A percentile compares a stretch with the other conserved stretches of the same genome.
phyloP scores from a whole-genome alignment of 2,113 vertebrate species.

The Myrmophylax atrothorax region DNA sequence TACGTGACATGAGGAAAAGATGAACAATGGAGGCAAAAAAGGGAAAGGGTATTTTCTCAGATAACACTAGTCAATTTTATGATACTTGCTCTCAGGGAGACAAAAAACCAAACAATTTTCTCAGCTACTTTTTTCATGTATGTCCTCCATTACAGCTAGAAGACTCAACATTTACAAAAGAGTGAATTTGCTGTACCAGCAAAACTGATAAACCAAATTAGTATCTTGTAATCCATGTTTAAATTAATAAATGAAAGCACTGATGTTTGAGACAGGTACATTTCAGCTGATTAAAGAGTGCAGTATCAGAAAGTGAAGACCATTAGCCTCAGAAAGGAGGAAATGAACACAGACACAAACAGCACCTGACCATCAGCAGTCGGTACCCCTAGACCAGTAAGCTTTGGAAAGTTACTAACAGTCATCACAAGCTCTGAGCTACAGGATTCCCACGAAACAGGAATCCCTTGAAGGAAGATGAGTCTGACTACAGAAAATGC shows the following conservation, averaged over 20 bases:
- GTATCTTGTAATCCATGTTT: background rate
- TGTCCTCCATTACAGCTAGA: background rate
- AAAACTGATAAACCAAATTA: background rate
- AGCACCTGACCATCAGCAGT: background rate
- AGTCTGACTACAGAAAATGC: background rate
- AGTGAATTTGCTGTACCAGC: background rate
- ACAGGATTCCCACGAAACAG: background rate
- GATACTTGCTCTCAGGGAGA: background rate
- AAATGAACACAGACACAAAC: background rate
- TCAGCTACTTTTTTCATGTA: background rate
- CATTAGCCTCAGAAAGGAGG: background rate
- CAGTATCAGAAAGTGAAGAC: background rate
- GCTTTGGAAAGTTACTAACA: background rate
- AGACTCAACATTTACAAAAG: background rate
- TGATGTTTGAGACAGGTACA: background rate
- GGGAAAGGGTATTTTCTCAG: background rate
- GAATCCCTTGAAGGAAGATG: background rate
- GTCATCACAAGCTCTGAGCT: background rate
- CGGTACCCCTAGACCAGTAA: rapidly evolving
- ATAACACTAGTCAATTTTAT: background rate
- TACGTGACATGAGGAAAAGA: background rate
- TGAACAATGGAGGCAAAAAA: background rate
- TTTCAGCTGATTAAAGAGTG: background rate
- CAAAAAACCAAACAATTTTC: background rate
- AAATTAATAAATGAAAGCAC: background rate